Evolutionary conservation across 2,113 vertebrate species (phyloP), one percentile per base, ranked within the genome.

Genomic region (Mohoua ochrocephala): DNA sequence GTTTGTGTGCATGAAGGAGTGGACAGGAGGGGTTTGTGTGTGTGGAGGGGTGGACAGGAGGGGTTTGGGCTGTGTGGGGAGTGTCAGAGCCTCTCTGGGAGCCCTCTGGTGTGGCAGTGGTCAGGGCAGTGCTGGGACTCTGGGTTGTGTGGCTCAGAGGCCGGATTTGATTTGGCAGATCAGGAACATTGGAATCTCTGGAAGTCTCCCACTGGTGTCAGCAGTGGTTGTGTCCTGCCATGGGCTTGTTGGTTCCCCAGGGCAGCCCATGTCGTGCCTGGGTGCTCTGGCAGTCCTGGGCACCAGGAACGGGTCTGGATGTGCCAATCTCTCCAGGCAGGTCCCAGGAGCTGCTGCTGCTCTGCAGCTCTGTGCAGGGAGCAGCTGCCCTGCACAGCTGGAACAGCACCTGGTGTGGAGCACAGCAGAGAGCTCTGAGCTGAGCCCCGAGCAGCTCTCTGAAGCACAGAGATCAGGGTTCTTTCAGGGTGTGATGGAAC

Each of bases 201-300:
- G 8, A 22, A 28, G 41, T 18, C 33, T 84, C 45, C 19, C 5
- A 1, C 8, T 4, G 19, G 6, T 22, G 52, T 24, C 65, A 20
- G 26, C 2, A 4, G 42, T 6, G 31, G 35, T 15, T 10, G 21
- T 42, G 65, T 31, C 64, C 60, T 57, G 37, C 22, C 33, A 2
- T 4, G 33, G 59, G 23, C 13, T 27, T n/a, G 39, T 4, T 7
- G 16, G 6, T 35, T 33, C 15, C 11, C 0, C 11, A 2, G 60
- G 26, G 31, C 49, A 68, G 42, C 30, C 54, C 54, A 3, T 1
- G 0, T 1, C 0, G 1, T 15, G 12, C 35, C 17, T 5, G 23
- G 30, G 33, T 35, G 30, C 64, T 41, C 6, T 3, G 20, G 49
- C 53, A 13, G 2, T 20, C 30, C 27, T 7, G 35, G 31, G 19